These are phyloP conservation scores for Aviceda subcristata DNA, from an alignment of 2,113 vertebrate genomes.

Conservation along the genomic window DNA sequence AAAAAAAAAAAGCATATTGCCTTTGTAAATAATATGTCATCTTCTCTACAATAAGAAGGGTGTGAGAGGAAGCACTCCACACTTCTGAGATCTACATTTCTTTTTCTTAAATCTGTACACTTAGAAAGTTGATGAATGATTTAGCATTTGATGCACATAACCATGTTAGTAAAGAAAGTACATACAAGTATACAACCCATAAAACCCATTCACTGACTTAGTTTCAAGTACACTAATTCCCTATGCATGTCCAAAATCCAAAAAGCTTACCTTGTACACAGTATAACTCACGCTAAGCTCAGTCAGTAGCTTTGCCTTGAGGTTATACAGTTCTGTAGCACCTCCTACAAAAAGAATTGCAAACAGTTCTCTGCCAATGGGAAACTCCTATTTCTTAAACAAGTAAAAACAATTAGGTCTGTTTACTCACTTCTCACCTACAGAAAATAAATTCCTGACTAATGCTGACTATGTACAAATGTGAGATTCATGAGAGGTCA, in stretches of 20 bases:
- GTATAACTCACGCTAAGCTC: accelerated
- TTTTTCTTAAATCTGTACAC: neutral
- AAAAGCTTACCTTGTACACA: neutral
- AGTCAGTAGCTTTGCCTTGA: neutral
- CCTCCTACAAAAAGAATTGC: neutral
- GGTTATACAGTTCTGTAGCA: neutral
- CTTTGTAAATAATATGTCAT: neutral
- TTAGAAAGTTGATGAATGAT: neutral
- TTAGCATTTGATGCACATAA: neutral
- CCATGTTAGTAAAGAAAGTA: neutral
- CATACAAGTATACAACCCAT: neutral
- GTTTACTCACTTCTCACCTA: neutral
- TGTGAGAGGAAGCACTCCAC: neutral
- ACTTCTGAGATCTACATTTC: neutral
- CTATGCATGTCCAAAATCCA: neutral
- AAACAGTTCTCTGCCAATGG: too few relatives aligned
- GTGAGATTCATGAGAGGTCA: neutral
- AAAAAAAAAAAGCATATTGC: neutral
- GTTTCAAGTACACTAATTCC: neutral
- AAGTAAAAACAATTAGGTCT: neutral
- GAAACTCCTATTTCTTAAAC: neutral
- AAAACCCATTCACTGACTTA: neutral
- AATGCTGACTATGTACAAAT: neutral
- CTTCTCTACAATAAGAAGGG: neutral
- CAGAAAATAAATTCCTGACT: neutral